Conservation (phyloP, 1,140 invertebrate species). For the Habropoda laboriosa region DNA sequence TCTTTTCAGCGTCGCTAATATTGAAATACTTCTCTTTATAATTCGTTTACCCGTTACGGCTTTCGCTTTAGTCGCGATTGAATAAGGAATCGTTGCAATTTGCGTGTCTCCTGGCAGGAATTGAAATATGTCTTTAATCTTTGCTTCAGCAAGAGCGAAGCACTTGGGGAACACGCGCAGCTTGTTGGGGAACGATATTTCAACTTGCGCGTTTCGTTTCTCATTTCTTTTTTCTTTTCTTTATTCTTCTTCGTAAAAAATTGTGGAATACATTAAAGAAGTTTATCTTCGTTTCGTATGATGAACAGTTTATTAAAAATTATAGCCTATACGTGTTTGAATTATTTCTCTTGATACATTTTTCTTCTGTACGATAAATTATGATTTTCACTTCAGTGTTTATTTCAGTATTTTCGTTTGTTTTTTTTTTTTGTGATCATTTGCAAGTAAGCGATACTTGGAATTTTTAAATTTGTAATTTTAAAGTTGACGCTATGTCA, state of each 20-base stretch:
- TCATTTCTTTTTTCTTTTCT: background rate
- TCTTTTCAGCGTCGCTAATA: background rate
- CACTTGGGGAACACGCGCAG: background rate
- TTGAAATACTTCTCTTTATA: background rate
- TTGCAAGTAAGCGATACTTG: too few species aligned
- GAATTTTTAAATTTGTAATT: too few species aligned
- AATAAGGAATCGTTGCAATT: background rate
- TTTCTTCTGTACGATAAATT: background rate
- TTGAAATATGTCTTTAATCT: slow-evolving; percentile 7
- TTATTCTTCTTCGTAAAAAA: background rate
- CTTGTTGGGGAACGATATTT: background rate
- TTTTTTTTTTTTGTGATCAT: too few species aligned
- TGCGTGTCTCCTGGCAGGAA: background rate
- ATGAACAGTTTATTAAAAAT: background rate
- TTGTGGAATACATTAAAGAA: background rate
- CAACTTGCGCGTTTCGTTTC: too few species aligned
- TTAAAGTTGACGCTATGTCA: too few species aligned
- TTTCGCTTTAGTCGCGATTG: background rate
- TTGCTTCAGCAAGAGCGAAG: background rate
- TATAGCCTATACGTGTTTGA: background rate
- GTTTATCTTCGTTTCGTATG: background rate
- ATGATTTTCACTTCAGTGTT: too few species aligned
- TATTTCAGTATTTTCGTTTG: too few species aligned
- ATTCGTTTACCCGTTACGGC: background rate
- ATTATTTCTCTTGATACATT: background rate